Evolutionary conservation across 2,888 invertebrate species (phyloP), one percentile per base, ranked within the genome.

Genomic region (Ectropis crepuscularia): DNA sequence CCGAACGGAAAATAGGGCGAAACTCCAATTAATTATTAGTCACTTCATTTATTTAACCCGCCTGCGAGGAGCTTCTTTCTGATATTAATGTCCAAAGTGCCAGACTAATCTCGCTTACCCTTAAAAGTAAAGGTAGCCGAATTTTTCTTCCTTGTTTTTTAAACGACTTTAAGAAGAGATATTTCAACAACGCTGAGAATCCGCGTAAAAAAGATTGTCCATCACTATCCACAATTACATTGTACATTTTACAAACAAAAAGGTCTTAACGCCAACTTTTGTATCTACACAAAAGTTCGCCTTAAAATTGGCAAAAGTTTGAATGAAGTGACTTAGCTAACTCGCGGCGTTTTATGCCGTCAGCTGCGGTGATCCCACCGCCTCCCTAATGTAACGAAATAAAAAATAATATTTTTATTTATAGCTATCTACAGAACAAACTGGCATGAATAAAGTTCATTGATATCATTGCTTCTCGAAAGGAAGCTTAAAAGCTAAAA

Each of bases 1-100:
- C 91, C 89, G 88, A 91, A 91, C 91, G 88, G 90, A 91, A 91
- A 92, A 92, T 91, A 88, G 92, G 92, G 91, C 86, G 88, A 90
- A 91, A 92, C 86, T 91, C 89, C 91, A 91, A 92, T 92, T 92
- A 91, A 92, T 92, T 92, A 92, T 90, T 90, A 89, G 88, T 88
- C 89, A 92, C 88, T 92, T 91, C 91, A 92, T 91, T 91, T 91
- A 91, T 92, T 90, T 91, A 91, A 91, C 89, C 88, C 88, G 80
- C 80, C 80, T 83, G 82, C 81, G 80, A 74, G 78, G 76, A 81
- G 83, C 85, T 88, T 90, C 87, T 86, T 88, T 87, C 81, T 82
- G 79, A 89, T 88, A 89, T 89, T 89, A 88, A 88, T 87, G 88
- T 80, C 82, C 82, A 76, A 81, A 85, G 83, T 86, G 86, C 81